These are phyloP conservation scores for Perithous albicinctus DNA, from an alignment of 2,888 invertebrate genomes.

Conservation along the genomic window DNA sequence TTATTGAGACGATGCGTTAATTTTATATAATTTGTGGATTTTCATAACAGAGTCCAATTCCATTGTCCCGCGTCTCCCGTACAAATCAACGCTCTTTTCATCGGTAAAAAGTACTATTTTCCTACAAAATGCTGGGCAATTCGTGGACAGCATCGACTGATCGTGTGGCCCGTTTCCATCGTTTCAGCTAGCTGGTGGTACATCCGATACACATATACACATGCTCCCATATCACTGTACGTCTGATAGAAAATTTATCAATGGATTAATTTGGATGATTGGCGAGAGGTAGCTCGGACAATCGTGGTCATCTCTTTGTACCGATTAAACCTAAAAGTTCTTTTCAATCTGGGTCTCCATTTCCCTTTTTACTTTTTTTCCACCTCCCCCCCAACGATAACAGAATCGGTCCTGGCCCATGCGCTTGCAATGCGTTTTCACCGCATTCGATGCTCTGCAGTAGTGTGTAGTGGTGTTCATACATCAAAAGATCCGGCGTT, in stretches of 20 bases:
- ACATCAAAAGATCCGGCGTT: constrained; percentile 83
- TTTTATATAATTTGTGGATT: neutral
- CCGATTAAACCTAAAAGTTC: constrained; percentile 81
- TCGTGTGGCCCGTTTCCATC: constrained; percentile 10
- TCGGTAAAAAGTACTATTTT: constrained; percentile 73
- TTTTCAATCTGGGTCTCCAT: constrained; percentile 79
- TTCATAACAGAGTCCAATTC: neutral
- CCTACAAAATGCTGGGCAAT: constrained; percentile 61
- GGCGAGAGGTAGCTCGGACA: constrained; percentile 76
- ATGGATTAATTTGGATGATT: constrained; percentile 81
- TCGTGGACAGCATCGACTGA: constrained; percentile 26
- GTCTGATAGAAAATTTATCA: constrained; percentile 81
- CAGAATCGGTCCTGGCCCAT: constrained; percentile 51
- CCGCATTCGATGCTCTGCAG: constrained; percentile 58
- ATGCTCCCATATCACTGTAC: constrained; percentile 61
- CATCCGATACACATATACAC: constrained; percentile 6
- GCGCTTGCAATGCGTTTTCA: constrained; percentile 61
- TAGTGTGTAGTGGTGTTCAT: constrained; percentile 65
- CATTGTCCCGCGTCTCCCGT: neutral
- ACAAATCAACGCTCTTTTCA: constrained; percentile 33
- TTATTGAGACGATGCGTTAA: neutral
- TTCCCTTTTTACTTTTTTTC: constrained; percentile 62
- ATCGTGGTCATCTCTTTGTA: constrained; percentile 79
- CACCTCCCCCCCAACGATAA: constrained; percentile 48
- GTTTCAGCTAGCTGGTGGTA: constrained; percentile 42